A percentile compares a stretch with the other conserved stretches of the same genome.
Evolutionary conservation across 2,797 vertebrate species (phyloP).

Genomic region (Discoglossus pictus): DNA sequence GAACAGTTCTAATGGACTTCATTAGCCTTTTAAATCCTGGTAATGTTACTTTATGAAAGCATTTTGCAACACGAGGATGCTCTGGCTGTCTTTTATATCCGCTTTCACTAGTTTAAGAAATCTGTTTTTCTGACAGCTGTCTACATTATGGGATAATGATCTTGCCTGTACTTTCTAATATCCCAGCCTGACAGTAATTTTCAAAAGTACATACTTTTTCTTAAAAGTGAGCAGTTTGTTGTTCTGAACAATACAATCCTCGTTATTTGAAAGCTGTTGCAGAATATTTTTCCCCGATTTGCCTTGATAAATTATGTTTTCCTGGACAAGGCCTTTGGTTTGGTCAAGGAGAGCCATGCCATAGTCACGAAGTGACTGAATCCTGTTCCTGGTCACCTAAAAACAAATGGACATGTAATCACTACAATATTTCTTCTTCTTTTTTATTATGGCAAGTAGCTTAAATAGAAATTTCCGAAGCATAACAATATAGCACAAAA

Average conservation of each 20-base stretch:
- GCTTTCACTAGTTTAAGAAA: too few relatives aligned
- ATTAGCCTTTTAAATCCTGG: too few relatives aligned
- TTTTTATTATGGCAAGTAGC: too few relatives aligned
- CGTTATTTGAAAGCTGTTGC: constrained; percentile 71
- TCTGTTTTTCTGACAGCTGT: too few relatives aligned
- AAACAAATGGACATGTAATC: not conserved
- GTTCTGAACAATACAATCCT: constrained; percentile 78
- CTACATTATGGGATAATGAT: too few relatives aligned
- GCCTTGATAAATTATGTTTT: constrained; percentile 88
- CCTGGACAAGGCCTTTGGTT: constrained; percentile 81
- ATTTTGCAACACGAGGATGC: too few relatives aligned
- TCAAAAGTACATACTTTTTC: constrained; percentile 67
- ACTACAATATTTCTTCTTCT: not conserved
- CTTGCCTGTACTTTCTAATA: too few relatives aligned
- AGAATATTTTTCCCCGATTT: constrained; percentile 78
- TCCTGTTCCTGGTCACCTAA: constrained; percentile 85
- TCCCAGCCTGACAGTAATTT: not conserved
- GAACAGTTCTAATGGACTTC: too few relatives aligned
- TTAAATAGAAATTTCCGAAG: too few relatives aligned
- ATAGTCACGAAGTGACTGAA: constrained; percentile 80
- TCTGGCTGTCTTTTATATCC: too few relatives aligned
- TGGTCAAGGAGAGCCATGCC: constrained; percentile 80
- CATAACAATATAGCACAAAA: too few relatives aligned
- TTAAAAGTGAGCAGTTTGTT: constrained; percentile 79
- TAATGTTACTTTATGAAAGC: too few relatives aligned